Conservation (phyloP, 1,140 invertebrate species). For the Scaptomyza pallida region DNA sequence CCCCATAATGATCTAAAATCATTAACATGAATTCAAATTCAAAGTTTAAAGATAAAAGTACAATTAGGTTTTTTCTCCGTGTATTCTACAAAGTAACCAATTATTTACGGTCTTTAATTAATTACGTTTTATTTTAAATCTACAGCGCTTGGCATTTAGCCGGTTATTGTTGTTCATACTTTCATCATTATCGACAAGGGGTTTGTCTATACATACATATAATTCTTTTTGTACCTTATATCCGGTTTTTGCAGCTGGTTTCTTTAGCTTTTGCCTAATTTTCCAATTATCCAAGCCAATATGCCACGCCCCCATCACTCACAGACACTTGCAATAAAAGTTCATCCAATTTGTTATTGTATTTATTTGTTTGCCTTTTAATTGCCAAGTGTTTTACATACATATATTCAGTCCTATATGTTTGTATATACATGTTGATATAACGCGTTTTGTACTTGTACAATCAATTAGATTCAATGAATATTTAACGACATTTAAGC, state of each 20-base stretch:
- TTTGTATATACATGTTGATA: not conserved
- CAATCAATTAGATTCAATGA: slow-evolving; percentile 75
- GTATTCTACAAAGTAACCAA: slow-evolving; percentile 27
- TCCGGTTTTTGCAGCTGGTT: slow-evolving; percentile 32
- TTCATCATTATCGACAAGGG: slow-evolving; percentile 32
- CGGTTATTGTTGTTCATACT: slow-evolving; percentile 54
- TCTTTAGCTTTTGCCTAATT: slow-evolving; percentile 19
- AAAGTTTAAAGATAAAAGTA: too few relatives aligned
- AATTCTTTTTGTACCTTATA: slow-evolving; percentile 8
- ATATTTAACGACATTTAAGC: slow-evolving; percentile 41
- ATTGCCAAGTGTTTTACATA: slow-evolving; percentile 20
- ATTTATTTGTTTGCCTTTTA: slow-evolving; percentile 12
- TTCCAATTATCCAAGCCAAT: slow-evolving; percentile 2
- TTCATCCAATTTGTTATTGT: slow-evolving; percentile 7
- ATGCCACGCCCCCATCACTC: slow-evolving; percentile 20
- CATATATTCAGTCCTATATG: slow-evolving; percentile 16
- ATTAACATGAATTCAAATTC: too few relatives aligned
- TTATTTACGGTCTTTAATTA: slow-evolving; percentile 36
- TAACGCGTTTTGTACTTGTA: slow-evolving; percentile 46
- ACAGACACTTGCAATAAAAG: not conserved
- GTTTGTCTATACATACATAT: not conserved
- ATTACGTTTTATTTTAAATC: slow-evolving; percentile 45
- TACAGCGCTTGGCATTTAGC: slow-evolving; percentile 71
- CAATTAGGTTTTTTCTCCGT: too few relatives aligned
- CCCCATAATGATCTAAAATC: too few relatives aligned